Evolutionary conservation across 2,113 vertebrate species (phyloP).

Genomic region (Lasiurus cinereus): DNA sequence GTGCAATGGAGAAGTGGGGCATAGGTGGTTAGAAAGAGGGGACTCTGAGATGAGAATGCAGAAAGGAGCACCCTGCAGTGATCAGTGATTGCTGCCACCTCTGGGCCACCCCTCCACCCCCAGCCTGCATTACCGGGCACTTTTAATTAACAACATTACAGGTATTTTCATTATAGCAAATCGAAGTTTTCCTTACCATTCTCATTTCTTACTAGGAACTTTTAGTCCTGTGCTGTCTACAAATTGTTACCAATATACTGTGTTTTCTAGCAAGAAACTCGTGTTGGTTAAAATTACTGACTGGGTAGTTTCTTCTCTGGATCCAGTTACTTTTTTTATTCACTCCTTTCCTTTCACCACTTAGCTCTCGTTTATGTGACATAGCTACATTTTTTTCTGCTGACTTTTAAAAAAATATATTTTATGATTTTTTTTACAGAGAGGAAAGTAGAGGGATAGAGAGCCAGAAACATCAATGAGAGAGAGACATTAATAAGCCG

Average conservation of each 20-base stretch:
- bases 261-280: neutral
- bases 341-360: neutral
- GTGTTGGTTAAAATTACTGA: neutral
- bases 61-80: neutral
- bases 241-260: neutral
- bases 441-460: too few species aligned
- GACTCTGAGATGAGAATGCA: constrained; percentile 45
- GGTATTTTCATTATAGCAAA: neutral
- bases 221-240: neutral
- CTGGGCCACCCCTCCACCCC: neutral
- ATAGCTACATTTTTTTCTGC: neutral
- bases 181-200: neutral
- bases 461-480: too few species aligned
- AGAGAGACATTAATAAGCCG: too few species aligned
- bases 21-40: constrained; percentile 52
- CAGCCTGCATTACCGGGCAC: neutral
- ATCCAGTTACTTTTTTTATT: neutral
- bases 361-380: neutral
- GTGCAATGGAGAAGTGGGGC: constrained; percentile 11
- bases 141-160: constrained; percentile 60
- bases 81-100: neutral
- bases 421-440: too few species aligned
- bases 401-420: neutral
- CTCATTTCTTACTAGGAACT: neutral
- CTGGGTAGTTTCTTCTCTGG: neutral